Base-by-base conservation (phyloP, 2,888 invertebrate genomes). In the Yponomeuta malinellus region DNA sequence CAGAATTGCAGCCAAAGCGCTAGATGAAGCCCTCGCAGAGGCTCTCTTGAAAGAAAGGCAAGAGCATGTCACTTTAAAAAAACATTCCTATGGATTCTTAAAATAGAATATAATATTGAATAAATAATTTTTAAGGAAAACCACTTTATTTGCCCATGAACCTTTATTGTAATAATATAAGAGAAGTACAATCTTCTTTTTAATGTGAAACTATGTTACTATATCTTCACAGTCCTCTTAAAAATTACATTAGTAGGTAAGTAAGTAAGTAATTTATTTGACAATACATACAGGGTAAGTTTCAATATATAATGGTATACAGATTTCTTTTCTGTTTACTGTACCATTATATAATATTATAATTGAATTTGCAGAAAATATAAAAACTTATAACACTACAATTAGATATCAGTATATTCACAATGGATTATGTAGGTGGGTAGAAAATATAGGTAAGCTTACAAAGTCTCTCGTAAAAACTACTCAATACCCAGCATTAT, bases 21-120 rank as follows among this genome's bases (percentile, higher is more conserved):
- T 98, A 8, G 96, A 97, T 81, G 88, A 93, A 76, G 93, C 94
- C 37, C 86, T 98, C 33, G 93, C 94, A 71, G 90, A 93, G 75
- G 93, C 95, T 31, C 86, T 97, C 4, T 82, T 93, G 74, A 86
- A 93, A 72, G 96, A 96, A 82, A 79, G 83, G 72, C 74, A 78
- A 72, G 85, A 88, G 80, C 81, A 79, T 70, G 73, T 78, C 48
- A 81, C 76, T 70, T 81, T 89, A 69, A 93, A 90, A 75, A 90
- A 90, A 76, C 81, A 87, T 76, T 87, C 93, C 52, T 92, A 93
- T 78, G 94, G 94, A 71, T 94, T 94, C 79, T 83, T 94, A 74
- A 93, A 93, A 87, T 92, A 89, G 90, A 83, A 73, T 70, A 33
- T 4, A 5, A 59, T 59, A 3, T 15, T 15, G 12, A 59, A 15